Conservation (phyloP, 1,140 invertebrate genomes). For the Procambarus clarkii region DNA sequence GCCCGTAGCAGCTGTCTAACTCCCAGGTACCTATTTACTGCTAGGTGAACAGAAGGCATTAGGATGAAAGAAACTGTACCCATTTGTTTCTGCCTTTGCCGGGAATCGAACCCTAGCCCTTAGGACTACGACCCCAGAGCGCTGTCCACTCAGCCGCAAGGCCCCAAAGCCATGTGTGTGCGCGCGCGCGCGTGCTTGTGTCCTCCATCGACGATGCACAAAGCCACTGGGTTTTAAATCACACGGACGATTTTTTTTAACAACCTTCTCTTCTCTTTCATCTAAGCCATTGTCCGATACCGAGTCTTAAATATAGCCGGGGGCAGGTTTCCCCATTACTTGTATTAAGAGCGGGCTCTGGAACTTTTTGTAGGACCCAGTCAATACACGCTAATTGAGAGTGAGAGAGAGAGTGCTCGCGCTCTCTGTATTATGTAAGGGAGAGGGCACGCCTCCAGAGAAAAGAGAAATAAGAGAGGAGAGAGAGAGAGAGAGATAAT, state of each 20-base stretch:
- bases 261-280: constrained; percentile 29
- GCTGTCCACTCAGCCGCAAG: no score
- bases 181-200: background rate
- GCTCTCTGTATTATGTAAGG: background rate
- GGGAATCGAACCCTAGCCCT: no score
- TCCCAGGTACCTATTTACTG: no score
- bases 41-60: no score
- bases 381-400: constrained; percentile 53
- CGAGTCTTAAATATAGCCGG: constrained; percentile 29
- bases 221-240: constrained; percentile 51
- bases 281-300: constrained; percentile 30
- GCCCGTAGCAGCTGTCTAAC: no score
- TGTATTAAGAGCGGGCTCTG: constrained; percentile 21
- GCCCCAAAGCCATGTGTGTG: background rate
- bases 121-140: no score
- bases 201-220: background rate
- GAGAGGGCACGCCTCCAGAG: background rate
- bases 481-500: background rate
- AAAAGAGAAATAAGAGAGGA: background rate
- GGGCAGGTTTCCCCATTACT: constrained; percentile 36
- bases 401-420: constrained; percentile 27
- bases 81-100: no score
- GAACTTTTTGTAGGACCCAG: constrained; percentile 38
- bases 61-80: no score
- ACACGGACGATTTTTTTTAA: constrained; percentile 25